Base-by-base conservation (phyloP, 2,888 invertebrate genomes). In the Odontomyia ornata region DNA sequence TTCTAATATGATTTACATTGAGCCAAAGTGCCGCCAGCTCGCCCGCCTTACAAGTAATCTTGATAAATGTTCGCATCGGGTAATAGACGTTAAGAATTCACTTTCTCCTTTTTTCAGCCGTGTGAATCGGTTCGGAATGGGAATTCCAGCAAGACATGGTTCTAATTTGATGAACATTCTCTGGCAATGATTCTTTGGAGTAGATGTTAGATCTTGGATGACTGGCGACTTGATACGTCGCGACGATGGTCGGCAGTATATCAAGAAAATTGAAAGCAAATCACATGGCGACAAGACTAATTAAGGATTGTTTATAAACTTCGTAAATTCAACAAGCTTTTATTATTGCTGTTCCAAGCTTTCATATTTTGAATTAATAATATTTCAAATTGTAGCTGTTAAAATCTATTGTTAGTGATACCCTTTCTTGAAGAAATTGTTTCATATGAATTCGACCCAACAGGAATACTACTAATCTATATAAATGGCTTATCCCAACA, bases 251-350 rank as follows among this genome's bases (percentile, higher is more conserved):
- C 60, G 57, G 60, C 73, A 21, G 47, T 21, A 60, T 57, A 57
- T 72, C 47, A 69, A 47, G 69, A 73, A 73, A 73, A 73, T 73
- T 73, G 73, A 73, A 73, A 73, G 60, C 60, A 73, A 73, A 73
- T 73, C 60, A 30, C 60, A 57, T 7, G 73, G 25, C 72, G 56
- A 72, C 56, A 27, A 46, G 69, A 18, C 46, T 18, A 21, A n/a
- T 11, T 64, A 60, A 64, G 27, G 64, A 28, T 15, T 28, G 27
- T 27, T 15, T 23, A 11, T 23, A 27, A 28, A 64, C 15, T 9
- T 28, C 28, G 4, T 5, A n/a, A n/a, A n/a, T n/a, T n/a, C n/a
- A n/a, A n/a, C n/a, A n/a, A n/a, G n/a, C n/a, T n/a, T n/a, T n/a
- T n/a, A n/a, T n/a, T n/a, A n/a, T n/a, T n/a, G n/a, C n/a, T n/a